Conservation (phyloP, 2,113 vertebrate genomes). For the Ammodytes dubius region DNA sequence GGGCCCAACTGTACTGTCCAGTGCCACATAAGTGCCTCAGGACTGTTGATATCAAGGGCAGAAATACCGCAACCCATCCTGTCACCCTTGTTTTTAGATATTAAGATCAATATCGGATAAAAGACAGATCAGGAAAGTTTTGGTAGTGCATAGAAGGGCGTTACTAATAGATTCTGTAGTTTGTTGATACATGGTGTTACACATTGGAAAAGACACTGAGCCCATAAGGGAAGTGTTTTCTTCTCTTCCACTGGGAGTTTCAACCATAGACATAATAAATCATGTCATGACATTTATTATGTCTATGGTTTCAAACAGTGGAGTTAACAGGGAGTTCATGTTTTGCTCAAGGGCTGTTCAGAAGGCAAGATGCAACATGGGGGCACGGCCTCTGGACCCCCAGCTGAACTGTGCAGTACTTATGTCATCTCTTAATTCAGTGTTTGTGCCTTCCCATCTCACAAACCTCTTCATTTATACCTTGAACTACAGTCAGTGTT, state of each 20-base stretch:
- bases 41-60: background rate
- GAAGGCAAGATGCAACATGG: constrained; percentile 15
- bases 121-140: background rate
- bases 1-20: background rate
- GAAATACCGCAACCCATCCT: constrained; percentile 20
- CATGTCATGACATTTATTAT: too few species aligned
- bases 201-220: constrained; percentile 4
- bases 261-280: too few species aligned
- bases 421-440: constrained; percentile 1
- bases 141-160: background rate
- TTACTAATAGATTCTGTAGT: background rate
- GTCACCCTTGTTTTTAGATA: constrained; percentile 14
- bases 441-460: background rate
- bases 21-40: background rate
- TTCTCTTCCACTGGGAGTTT: background rate
- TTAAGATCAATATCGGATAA: constrained; percentile 4
- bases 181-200: background rate
- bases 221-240: background rate
- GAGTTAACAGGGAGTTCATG: constrained; percentile 25
- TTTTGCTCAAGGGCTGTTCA: constrained; percentile 51
- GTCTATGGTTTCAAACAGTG: constrained; percentile 10
- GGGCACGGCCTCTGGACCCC: constrained; percentile 22
- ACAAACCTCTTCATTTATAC: background rate
- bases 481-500: background rate
- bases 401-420: constrained; percentile 12